Evolutionary conservation across 2,888 invertebrate genomes (phyloP).

Genomic region (Anticlea derivata): DNA sequence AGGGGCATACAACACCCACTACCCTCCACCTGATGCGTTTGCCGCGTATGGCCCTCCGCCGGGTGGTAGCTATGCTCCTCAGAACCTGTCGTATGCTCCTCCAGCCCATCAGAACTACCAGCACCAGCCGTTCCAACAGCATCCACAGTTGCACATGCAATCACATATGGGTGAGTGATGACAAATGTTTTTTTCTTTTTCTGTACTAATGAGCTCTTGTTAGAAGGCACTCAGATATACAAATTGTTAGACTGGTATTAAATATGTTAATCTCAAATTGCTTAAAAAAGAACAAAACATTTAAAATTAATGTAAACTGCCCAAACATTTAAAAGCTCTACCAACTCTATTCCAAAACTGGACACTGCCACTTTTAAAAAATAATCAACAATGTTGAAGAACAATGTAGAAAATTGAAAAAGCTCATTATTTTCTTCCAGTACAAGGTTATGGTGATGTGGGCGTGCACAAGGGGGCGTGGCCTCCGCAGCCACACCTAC

Average conservation of each 20-base stretch:
- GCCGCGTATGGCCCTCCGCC: constrained; percentile 78
- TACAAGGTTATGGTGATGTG: constrained; percentile 74
- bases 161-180: constrained; percentile 68
- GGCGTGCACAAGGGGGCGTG: constrained; percentile 73
- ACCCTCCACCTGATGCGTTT: constrained; percentile 78
- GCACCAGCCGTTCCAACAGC: constrained; percentile 78
- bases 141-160: constrained; percentile 77
- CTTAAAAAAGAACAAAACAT: too few species aligned
- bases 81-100: constrained; percentile 77
- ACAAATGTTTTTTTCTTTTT: not conserved
- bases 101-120: constrained; percentile 81
- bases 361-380: not conserved
- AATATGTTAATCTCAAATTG: too few species aligned
- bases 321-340: too few species aligned
- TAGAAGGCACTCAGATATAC: too few species aligned
- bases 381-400: constrained; percentile 3
- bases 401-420: constrained; percentile 21
- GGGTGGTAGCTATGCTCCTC: constrained; percentile 76
- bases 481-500: constrained; percentile 73
- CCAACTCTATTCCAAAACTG: not conserved
- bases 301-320: too few species aligned
- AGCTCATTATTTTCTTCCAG: constrained; percentile 40
- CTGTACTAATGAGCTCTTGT: not conserved
- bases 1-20: constrained; percentile 79
- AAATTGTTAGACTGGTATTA: too few species aligned